phyloP scores from a whole-genome alignment of 2,113 vertebrate species.

The Psophia crepitans region DNA sequence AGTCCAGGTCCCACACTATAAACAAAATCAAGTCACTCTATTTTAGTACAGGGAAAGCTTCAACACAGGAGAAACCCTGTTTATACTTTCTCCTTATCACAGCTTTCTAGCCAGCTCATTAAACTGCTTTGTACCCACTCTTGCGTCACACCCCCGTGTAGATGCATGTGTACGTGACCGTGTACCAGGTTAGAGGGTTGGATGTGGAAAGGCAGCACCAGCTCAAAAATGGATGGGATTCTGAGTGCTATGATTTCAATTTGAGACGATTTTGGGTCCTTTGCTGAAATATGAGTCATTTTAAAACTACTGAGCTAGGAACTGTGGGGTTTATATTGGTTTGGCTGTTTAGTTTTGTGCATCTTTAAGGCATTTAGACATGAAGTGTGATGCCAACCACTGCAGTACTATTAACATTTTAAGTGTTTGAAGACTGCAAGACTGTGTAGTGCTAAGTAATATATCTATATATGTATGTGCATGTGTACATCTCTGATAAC shows the following conservation, averaged over 20 bases:
- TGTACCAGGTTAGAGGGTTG: neutral
- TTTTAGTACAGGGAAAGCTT: conserved; percentile 18
- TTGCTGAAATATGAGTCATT: conserved; percentile 7
- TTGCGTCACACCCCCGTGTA: neutral
- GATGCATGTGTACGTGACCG: neutral
- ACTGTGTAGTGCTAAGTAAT: neutral
- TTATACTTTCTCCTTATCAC: neutral
- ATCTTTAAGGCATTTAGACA: conserved; percentile 36
- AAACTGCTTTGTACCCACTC: neutral
- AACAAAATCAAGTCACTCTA: conserved; percentile 58
- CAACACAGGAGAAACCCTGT: neutral
- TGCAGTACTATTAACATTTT: conserved; percentile 1
- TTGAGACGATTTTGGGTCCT: neutral
- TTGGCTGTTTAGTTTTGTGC: conserved; percentile 16
- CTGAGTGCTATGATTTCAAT: neutral
- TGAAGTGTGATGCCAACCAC: neutral
- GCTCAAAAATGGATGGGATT: neutral
- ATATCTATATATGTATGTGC: neutral
- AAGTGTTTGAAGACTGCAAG: neutral
- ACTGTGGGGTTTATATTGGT: neutral
- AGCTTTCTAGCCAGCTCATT: neutral
- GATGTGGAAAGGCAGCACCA: neutral
- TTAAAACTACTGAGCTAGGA: conserved; percentile 10
- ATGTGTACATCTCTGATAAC: neutral
- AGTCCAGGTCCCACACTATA: conserved; percentile 30